phyloP scores from a whole-genome alignment of 2,797 vertebrate genomes.

The Alouatta caraya region DNA sequence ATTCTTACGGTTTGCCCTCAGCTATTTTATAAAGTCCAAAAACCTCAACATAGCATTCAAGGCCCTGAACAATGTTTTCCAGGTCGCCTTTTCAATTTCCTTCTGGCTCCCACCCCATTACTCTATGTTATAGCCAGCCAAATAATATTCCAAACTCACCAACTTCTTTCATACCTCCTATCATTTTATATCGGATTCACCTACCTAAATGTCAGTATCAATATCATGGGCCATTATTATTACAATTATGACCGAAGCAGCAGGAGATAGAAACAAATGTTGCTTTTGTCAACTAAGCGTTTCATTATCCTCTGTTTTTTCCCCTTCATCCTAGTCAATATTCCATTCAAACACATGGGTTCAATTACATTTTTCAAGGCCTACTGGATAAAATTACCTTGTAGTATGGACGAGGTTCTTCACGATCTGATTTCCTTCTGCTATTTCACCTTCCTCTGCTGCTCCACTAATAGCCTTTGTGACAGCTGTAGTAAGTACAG shows the following conservation, averaged over 20 bases:
- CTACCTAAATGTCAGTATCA: not conserved
- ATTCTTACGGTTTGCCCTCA: not conserved
- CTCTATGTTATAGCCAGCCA: not conserved
- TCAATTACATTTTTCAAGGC: constrained; percentile 13
- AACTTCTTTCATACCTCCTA: not conserved
- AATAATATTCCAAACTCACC: not conserved
- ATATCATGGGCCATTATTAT: not conserved
- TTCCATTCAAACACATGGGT: constrained; percentile 15
- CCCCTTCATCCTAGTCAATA: not conserved
- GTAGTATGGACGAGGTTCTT: not conserved
- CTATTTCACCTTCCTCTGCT: constrained; percentile 3
- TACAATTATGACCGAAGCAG: not conserved
- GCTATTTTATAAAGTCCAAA: constrained; percentile 25
- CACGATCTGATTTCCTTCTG: not conserved
- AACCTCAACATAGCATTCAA: not conserved
- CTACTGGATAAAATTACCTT: not conserved
- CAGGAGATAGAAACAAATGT: not conserved
- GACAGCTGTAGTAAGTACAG: not conserved
- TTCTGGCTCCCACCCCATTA: not conserved
- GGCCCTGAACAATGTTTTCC: not conserved
- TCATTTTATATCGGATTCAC: constrained; percentile 25
- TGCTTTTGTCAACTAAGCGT: not conserved
- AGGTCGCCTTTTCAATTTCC: not conserved
- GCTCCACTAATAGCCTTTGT: constrained; percentile 19
- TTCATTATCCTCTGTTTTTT: not conserved